Evolutionary conservation across 2,113 vertebrate species (phyloP).

Genomic region (Damaliscus lunatus): DNA sequence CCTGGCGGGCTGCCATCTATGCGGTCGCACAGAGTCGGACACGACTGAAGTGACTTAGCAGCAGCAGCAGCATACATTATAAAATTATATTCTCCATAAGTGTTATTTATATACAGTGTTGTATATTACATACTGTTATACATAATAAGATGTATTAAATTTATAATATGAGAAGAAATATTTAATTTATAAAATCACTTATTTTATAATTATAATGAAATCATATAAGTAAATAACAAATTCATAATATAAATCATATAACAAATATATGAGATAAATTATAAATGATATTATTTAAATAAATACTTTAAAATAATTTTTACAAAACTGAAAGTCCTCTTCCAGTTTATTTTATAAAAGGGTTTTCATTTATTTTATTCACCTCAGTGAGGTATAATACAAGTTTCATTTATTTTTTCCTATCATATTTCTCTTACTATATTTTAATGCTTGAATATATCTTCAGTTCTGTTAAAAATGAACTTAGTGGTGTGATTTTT

Average conservation of each 20-base stretch:
- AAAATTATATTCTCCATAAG: background rate
- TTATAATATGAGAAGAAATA: background rate
- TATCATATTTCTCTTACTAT: background rate
- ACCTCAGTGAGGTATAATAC: background rate
- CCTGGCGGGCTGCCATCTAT: too few species aligned
- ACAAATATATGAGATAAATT: background rate
- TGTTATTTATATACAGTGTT: background rate
- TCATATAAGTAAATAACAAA: background rate
- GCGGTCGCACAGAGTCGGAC: too few species aligned
- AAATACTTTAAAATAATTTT: background rate
- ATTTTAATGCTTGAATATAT: conserved; percentile 8
- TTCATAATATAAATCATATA: background rate
- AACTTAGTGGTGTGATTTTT: conserved; percentile 37
- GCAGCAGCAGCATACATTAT: background rate
- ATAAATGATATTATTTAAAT: background rate
- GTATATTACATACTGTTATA: background rate
- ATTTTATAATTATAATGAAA: background rate
- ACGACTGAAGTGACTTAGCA: too few species aligned
- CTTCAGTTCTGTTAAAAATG: conserved; percentile 22
- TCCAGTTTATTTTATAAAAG: background rate
- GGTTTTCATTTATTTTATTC: conserved; percentile 17
- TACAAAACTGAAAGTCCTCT: background rate
- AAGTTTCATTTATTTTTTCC: background rate
- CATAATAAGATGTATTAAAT: background rate
- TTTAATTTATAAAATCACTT: background rate